phyloP scores from a whole-genome alignment of 2,797 vertebrate genomes.

The Coilia nasus region DNA sequence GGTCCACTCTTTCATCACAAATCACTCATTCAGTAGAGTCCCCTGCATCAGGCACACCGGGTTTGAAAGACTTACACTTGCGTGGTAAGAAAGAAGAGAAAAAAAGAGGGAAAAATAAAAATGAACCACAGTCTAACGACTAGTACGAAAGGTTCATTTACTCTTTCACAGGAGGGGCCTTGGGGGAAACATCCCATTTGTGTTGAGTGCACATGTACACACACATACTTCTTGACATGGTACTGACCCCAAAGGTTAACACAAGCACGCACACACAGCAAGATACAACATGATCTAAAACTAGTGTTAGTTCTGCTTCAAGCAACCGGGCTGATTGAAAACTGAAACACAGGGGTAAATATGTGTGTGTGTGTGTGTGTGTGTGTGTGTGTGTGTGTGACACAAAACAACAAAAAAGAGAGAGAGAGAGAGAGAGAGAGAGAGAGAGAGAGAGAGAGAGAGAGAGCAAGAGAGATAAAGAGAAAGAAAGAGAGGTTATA shows the following conservation, averaged over 20 bases:
- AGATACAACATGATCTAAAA: background rate
- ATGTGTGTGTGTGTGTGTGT: background rate
- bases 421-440: conserved; percentile 9
- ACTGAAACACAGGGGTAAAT: background rate
- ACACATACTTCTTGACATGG: background rate
- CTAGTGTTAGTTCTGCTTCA: background rate
- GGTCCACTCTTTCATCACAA: background rate
- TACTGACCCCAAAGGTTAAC: background rate
- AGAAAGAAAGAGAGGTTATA: conserved; percentile 29
- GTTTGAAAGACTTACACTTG: background rate
- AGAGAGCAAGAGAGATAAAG: background rate
- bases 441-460: conserved; percentile 25
- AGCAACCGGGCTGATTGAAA: conserved; percentile 14
- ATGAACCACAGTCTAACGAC: background rate
- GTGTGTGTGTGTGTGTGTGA: background rate
- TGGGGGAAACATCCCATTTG: background rate
- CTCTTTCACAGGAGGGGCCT: background rate
- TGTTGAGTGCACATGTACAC: background rate
- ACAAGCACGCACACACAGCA: background rate
- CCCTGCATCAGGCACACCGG: background rate
- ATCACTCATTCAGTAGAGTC: background rate
- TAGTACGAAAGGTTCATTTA: background rate
- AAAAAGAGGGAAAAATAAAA: background rate
- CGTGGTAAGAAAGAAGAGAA: background rate
- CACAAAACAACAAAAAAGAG: too few relatives aligned